phyloP scores from a whole-genome alignment of 2,888 invertebrate genomes.

The Drosophila kuntzei region DNA sequence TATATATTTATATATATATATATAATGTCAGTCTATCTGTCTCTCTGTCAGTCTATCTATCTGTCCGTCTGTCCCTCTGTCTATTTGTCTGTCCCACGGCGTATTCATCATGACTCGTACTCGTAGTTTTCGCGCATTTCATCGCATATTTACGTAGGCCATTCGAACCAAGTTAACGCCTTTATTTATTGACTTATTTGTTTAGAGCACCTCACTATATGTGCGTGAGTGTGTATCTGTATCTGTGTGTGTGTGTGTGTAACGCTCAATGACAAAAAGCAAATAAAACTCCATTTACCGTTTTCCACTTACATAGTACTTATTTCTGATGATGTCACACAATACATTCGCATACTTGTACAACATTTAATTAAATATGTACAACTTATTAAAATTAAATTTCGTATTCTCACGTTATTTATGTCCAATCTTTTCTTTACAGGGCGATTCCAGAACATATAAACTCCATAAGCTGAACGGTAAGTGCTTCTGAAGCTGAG shows the following conservation, averaged over 20 bases:
- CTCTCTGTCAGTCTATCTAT: slow-evolving; percentile 4
- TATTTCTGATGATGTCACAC: slow-evolving; percentile 70
- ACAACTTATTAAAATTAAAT: not conserved
- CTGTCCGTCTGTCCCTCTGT: slow-evolving; percentile 4
- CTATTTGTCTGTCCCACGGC: slow-evolving; percentile 28
- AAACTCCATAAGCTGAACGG: slow-evolving; percentile 1
- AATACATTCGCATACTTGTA: slow-evolving; percentile 14
- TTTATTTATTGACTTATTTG: slow-evolving; percentile 81
- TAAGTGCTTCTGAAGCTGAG: not conserved
- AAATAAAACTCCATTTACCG: slow-evolving; percentile 77
- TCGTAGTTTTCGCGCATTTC: slow-evolving; percentile 68
- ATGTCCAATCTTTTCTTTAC: not conserved
- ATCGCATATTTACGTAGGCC: slow-evolving; percentile 78
- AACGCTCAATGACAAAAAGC: slow-evolving; percentile 61
- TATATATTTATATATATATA: slow-evolving; percentile 18
- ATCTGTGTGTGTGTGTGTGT: slow-evolving; percentile 35
- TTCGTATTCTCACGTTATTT: slow-evolving; percentile 1
- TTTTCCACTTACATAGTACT: slow-evolving; percentile 48
- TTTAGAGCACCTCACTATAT: slow-evolving; percentile 46
- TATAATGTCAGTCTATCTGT: slow-evolving; percentile 9
- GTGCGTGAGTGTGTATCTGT: slow-evolving; percentile 16
- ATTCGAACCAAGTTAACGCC: slow-evolving; percentile 76
- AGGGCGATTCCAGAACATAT: slow-evolving; percentile 8
- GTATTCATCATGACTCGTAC: slow-evolving; percentile 48
- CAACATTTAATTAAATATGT: not conserved